Percentiles rank a stretch among this genome's conserved stretches.
phyloP scores from a whole-genome alignment of 2,888 invertebrate genomes.

The Brachyptera risi region DNA sequence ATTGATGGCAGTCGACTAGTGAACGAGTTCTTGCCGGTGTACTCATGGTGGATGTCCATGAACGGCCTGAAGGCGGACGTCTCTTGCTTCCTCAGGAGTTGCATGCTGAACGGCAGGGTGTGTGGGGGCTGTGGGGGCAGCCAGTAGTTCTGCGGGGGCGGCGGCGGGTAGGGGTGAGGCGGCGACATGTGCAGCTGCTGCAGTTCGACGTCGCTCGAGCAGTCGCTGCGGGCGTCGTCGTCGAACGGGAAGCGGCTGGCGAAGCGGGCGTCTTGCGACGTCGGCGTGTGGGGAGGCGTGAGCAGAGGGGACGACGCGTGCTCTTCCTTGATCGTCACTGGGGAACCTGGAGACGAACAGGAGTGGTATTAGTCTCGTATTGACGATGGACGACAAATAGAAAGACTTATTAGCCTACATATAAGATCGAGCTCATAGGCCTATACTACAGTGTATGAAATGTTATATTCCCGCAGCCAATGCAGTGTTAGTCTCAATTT shows the following conservation, averaged over 20 bases:
- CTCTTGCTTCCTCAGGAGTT: conserved; percentile 17
- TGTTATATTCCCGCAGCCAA: too few relatives aligned
- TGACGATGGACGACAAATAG: too few relatives aligned
- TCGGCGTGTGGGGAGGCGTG: conserved; percentile 71
- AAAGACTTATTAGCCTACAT: too few relatives aligned
- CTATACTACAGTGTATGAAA: too few relatives aligned
- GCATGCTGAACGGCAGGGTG: not conserved
- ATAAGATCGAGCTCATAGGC: too few relatives aligned
- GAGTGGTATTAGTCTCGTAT: too few relatives aligned
- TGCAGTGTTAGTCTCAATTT: too few relatives aligned
- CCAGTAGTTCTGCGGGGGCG: conserved; percentile 39
- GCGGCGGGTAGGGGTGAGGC: conserved; percentile 34
- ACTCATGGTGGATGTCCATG: conserved; percentile 36
- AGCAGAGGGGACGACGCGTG: conserved; percentile 49
- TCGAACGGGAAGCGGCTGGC: conserved; percentile 23
- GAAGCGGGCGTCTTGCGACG: conserved; percentile 48
- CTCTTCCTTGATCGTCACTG: conserved; percentile 25
- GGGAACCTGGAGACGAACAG: conserved; percentile 19
- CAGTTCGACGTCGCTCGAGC: conserved; percentile 28
- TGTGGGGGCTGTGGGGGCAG: conserved; percentile 45
- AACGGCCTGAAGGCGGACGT: conserved; percentile 50
- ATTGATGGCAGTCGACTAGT: conserved; percentile 2
- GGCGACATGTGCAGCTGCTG: conserved; percentile 31
- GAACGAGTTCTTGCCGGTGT: conserved; percentile 7
- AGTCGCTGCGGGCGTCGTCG: conserved; percentile 28